Evolutionary conservation across 2,797 vertebrate species (phyloP).

Genomic region (Astyanax mexicanus): DNA sequence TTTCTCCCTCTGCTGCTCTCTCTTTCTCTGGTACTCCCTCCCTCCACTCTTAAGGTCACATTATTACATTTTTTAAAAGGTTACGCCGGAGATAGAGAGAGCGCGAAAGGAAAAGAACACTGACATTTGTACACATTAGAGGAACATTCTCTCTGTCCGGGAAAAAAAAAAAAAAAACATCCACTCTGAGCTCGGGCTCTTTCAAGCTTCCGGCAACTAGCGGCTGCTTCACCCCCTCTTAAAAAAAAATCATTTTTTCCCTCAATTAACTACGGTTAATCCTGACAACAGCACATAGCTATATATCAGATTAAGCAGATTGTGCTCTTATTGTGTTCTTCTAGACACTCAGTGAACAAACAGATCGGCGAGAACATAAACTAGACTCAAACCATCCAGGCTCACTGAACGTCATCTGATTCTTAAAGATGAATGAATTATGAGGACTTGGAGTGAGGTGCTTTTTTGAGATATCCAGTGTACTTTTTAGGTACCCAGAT

Average conservation of each 20-base stretch:
- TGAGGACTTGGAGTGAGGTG: too few relatives aligned
- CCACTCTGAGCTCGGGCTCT: neutral
- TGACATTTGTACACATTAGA: slow-evolving; percentile 63
- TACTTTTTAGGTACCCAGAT: too few relatives aligned
- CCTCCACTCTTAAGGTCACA: slow-evolving; percentile 60
- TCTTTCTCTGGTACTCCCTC: neutral
- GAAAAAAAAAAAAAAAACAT: slow-evolving; percentile 17
- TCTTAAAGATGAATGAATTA: neutral
- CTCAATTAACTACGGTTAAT: neutral
- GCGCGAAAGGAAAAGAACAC: slow-evolving; percentile 39
- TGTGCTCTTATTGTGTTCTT: slow-evolving; percentile 6
- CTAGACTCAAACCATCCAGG: neutral
- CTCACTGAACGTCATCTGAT: neutral
- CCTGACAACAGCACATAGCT: slow-evolving; percentile 10
- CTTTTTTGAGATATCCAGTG: too few relatives aligned
- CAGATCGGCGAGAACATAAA: neutral
- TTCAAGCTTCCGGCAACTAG: neutral
- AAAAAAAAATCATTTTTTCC: neutral
- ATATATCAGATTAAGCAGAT: neutral
- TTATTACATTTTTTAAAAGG: slow-evolving; percentile 65
- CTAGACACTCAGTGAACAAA: neutral
- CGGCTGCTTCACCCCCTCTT: neutral
- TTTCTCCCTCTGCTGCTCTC: slow-evolving; percentile 3
- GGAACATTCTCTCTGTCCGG: slow-evolving; percentile 46
- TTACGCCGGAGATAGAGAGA: slow-evolving; percentile 57